These are phyloP conservation scores for Emydura subglobosa DNA, from an alignment of 2,113 vertebrate species.

Conservation along the genomic window DNA sequence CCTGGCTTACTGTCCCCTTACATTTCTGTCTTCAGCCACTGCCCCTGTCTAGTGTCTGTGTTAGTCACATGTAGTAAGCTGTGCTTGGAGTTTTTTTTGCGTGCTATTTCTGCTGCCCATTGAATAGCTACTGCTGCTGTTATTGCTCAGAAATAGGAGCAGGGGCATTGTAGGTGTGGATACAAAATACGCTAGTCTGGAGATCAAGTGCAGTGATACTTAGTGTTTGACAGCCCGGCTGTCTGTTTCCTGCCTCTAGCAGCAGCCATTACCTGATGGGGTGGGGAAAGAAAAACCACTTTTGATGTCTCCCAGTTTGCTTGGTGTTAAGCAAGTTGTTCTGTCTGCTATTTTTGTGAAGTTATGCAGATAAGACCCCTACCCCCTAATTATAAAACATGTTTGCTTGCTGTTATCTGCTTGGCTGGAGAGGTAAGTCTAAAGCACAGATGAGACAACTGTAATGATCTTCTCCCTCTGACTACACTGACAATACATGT, in stretches of 20 bases:
- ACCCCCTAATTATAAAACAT: too few species aligned
- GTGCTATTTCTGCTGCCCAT: background rate
- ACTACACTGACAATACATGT: too few species aligned
- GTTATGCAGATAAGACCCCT: too few species aligned
- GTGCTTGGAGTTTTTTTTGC: background rate
- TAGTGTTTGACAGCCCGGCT: background rate
- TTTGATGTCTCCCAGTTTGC: rapidly evolving
- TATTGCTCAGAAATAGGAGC: background rate
- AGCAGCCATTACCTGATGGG: background rate
- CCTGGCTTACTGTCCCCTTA: too few species aligned
- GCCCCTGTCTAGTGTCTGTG: slow-evolving; percentile 6
- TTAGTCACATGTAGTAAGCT: slow-evolving; percentile 34
- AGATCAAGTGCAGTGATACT: background rate
- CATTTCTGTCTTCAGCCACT: too few species aligned
- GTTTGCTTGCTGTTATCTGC: too few species aligned
- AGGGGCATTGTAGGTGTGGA: slow-evolving; percentile 47
- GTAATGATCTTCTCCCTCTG: too few species aligned
- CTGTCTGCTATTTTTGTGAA: too few species aligned
- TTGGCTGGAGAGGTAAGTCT: too few species aligned
- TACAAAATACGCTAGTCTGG: slow-evolving; percentile 28
- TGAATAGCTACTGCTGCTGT: slow-evolving; percentile 7
- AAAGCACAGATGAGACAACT: too few species aligned
- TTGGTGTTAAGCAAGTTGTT: background rate
- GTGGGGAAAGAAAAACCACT: background rate
- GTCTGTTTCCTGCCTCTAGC: background rate